Evolutionary conservation across 2,797 vertebrate genomes (phyloP), one percentile per base, ranked within the genome.

Genomic region (Clarias pachynema): DNA sequence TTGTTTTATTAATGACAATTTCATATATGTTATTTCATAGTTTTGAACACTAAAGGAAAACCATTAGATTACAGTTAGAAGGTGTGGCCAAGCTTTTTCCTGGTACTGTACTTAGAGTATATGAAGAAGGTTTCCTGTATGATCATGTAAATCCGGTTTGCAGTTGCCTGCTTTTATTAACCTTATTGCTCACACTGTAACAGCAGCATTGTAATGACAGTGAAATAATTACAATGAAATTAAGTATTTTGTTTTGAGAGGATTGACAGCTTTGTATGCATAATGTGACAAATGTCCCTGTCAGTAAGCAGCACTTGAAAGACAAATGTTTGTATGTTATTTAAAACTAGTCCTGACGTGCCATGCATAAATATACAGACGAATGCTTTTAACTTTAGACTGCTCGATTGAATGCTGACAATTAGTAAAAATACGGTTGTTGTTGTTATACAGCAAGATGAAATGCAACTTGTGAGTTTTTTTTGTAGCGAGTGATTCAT

Each of bases 361-460:
- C 29, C 75, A 40, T 62, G 62, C 14, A 37, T 79, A 37, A 40
- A 44, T 62, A n/a, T 40, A 26, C 1, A 63, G 22, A 40, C 63
- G 34, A 63, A 9, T 26, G 53, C 3, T 31, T 59, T 57, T 31
- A 20, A 77, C 56, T 0, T 57, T 57, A 22, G 53, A 18, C 16
- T 29, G 3, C 16, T 26, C 18, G 10, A 40, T 1, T 24, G 12
- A 57, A 62, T 10, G 29, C 56, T 60, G 74, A 24, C 31, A 16
- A 37, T 79, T n/a, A 60, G 20, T 53, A 73, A 24, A 77, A 77
- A 29, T 77, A 6, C 6, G 2, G 34, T 34, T 34, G 1, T 24
- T 40, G 60, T 63, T 63, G 60, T 79, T 37, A 78, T 24, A 78
- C 78, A 49, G 60, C 44, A 65, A 16, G 14, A 79, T 44, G n/a